Conservation (phyloP, 2,888 invertebrate species). For the Sclerodermus sp. region DNA sequence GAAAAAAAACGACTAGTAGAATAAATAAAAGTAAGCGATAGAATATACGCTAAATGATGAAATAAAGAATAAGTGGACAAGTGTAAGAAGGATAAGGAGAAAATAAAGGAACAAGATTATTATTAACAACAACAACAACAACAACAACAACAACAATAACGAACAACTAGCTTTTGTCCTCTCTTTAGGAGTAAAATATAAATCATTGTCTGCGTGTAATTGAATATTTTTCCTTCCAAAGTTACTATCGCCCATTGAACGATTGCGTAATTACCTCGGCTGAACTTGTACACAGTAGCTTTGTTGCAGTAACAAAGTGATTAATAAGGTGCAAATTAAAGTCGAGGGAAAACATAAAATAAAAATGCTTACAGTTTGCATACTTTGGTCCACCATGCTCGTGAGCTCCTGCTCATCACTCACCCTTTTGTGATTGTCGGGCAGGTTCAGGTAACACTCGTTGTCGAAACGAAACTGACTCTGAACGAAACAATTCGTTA, state of each 20-base stretch:
- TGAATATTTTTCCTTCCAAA: neutral
- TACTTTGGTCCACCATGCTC: slow-evolving; percentile 62
- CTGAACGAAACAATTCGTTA: slow-evolving; percentile 62
- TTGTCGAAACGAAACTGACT: slow-evolving; percentile 99
- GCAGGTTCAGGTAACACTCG: slow-evolving; percentile 96
- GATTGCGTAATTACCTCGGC: slow-evolving; percentile 42
- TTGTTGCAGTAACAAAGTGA: slow-evolving; percentile 41
- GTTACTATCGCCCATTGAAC: neutral
- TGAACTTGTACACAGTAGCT: slow-evolving; percentile 32
- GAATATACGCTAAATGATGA: no score
- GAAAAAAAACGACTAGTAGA: no score
- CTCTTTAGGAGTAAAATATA: neutral
- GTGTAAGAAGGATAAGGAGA: no score
- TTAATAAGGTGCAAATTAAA: slow-evolving; percentile 37
- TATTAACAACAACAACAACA: no score
- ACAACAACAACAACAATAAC: no score
- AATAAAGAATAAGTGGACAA: no score
- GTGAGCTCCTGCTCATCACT: slow-evolving; percentile 64
- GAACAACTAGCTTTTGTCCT: no score
- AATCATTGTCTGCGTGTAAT: neutral
- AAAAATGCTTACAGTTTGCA: slow-evolving; percentile 71
- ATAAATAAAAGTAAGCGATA: no score
- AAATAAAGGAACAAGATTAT: no score
- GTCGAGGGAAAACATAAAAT: slow-evolving; percentile 31
- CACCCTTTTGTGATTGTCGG: slow-evolving; percentile 98